Base-by-base conservation (phyloP, 1,140 invertebrate species). In the Papilio helenus region DNA sequence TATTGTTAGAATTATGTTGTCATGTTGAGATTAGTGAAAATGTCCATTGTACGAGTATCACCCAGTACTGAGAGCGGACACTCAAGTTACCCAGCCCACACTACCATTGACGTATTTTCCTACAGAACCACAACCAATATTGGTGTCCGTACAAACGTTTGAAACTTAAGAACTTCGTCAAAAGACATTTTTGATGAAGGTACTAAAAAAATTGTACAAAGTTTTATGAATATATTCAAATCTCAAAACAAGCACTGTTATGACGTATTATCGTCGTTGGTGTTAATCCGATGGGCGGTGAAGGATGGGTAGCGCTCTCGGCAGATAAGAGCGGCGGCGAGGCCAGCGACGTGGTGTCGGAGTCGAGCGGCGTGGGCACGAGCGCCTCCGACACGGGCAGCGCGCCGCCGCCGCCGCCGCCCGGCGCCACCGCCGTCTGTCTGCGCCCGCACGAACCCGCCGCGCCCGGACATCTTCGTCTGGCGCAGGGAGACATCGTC, bases 351-450 rank as follows among this genome's bases (percentile, higher is more conserved):
- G 97, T 98, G 87, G 97, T 98, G 88, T 98, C 97, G 93, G 98
- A 98, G 93, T 98, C 97, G 89, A 98, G 97, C 81, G 98, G 98
- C 65, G 97, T 98, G 65, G 98, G 98, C 79, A 98, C 98, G 14
- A 97, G 97, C 81, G 98, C 97, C 90, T 98, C 97, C 65, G 97
- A 98, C 88, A 97, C 97, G 16, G 97, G 97, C 39, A 97, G 96
- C 84, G 97, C 97, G 79, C 95, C 98, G 79, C 96, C 97, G 79
- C 95, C 98, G 79, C 96, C 96, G 77, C 96, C 97, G 84, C 96
- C 97, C 44, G 97, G 97, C 80, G 97, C 97, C 80, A 97, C 97
- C 55, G 98, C 98, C 76, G 97, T 99, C 72, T 99, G 98, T 95
- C 95, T 98, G 80, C 97, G 98, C 92, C 96, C 97, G 65, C 98